Evolutionary conservation across 2,113 vertebrate species (phyloP), one percentile per base, ranked within the genome.

Genomic region (Lamprotornis superbus): DNA sequence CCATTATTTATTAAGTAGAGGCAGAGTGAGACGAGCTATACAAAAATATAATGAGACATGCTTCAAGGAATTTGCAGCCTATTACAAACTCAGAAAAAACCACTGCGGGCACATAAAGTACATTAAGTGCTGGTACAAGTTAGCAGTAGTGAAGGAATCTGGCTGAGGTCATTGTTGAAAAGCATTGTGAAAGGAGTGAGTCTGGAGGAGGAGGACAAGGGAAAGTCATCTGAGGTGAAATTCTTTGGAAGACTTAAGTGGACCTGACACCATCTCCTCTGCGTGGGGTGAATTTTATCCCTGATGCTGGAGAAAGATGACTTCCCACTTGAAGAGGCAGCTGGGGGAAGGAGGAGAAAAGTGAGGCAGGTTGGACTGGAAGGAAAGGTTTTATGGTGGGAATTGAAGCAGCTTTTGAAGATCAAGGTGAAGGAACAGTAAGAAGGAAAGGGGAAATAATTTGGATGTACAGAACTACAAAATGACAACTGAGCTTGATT

Each of bases 121-220:
- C 96, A 94, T 92, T 90, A 96, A 96, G 94, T 95, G 83, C 95
- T 94, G 83, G 90, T 96, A 96, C 92, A 96, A 96, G 90, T 96
- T 95, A 96, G 92, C 92, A 88, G 90, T 92, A 77, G 90, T 79
- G 90, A 81, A 96, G 88, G 90, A 96, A 96, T 94, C 92, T 90
- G 90, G 73, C 85, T 93, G 94, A 96, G 90, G 88, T 94, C 88
- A 93, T 90, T 90, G 93, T 87, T 93, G 90, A 94, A 95, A 95
- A 94, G 79, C 92, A 81, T 87, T 89, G 76, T 95, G 95, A 97
- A 95, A 96, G 70, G 61, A 96, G 5, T 53, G 67, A 92, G 14
- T 81, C 39, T 78, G 53, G 77, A 89, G 89, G 80, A 68, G 83
- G 67, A 94, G 73, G 63, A 91, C 74, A 78, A 47, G 37, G 47